Percentiles rank a stretch among this genome's conserved stretches.
phyloP scores from a whole-genome alignment of 2,113 vertebrate species.

The Charadrius vociferus region DNA sequence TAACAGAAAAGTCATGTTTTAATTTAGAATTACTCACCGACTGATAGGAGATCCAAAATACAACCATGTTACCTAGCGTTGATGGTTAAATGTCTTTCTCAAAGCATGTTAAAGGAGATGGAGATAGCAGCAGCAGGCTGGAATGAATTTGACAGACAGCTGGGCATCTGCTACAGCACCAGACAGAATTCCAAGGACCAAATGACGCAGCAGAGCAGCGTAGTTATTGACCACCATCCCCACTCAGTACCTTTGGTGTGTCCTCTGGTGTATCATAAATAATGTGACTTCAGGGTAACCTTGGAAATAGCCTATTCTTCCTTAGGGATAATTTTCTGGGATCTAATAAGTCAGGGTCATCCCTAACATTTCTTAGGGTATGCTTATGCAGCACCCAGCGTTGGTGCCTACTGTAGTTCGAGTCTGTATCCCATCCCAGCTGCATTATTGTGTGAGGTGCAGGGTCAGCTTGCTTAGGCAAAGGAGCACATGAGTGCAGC shows the following conservation, averaged over 20 bases:
- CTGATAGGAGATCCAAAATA: neutral
- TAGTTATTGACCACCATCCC: neutral
- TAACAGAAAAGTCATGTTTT: neutral
- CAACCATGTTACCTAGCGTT: fast-evolving
- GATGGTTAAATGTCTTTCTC: neutral
- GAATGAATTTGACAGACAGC: neutral
- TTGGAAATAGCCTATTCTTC: neutral
- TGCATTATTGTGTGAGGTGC: no score
- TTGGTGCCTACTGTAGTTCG: no score
- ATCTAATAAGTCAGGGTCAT: neutral
- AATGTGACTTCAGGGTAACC: neutral
- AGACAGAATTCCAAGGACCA: neutral
- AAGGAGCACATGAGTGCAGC: no score
- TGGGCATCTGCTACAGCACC: neutral
- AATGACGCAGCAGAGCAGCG: fast-evolving
- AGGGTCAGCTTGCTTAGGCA: no score
- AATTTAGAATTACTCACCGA: neutral
- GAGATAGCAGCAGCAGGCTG: neutral
- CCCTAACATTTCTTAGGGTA: neutral
- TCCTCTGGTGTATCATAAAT: neutral
- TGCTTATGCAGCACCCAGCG: neutral
- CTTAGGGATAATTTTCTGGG: neutral
- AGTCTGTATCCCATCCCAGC: no score
- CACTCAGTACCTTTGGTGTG: neutral
- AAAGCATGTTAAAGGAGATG: neutral